Base-by-base conservation (phyloP, 2,113 vertebrate genomes). In the Megaceryle maxima region DNA sequence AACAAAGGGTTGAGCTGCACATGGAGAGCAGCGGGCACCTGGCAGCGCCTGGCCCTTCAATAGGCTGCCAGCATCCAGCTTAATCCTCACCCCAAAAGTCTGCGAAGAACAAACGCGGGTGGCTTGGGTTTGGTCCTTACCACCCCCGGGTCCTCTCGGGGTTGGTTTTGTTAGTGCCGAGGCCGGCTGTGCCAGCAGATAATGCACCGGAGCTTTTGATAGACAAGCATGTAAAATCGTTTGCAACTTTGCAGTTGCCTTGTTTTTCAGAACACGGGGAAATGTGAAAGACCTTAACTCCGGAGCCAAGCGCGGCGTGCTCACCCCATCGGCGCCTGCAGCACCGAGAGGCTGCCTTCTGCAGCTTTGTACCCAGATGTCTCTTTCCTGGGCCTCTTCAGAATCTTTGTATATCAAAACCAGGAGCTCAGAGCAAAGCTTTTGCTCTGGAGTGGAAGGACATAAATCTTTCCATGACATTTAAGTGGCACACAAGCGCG, bases 1-100 rank as follows among this genome's bases (percentile, higher is more conserved):
- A 81, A 97, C 97, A 97, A 97, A 97, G 97, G 78, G 10, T 37
- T 19, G 86, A 92, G 90, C 94, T 41, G 92, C 93, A 67, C 77
- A 80, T 91, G 79, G 83, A 90, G 93, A 46, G 76, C 80, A 46
- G 86, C 60, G 9, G 90, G 79, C 96, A 97, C 96, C 94, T 96
- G 96, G 94, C 93, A 67, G 69, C 35, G 9, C 62, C 68, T 16
- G 76, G 60, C 84, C 56, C 62, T 57, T 69, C 64, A 26, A 11
- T 57, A 3, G 88, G 4, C 87, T 37, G 79, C 56, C 25, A 9
- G 3, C 35, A 3, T 11, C 51, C 31, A 9, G 46, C 55, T 66
- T 56, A 29, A 35, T 88, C 92, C 17, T 7, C 15, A 4, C 68
- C 12, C 18, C 6, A 4, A 14, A 41, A 87, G n/a, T 29, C 72